Percentiles rank a stretch among this genome's conserved stretches.
phyloP scores from a whole-genome alignment of 1,140 invertebrate species.

The Drosophila sechellia region DNA sequence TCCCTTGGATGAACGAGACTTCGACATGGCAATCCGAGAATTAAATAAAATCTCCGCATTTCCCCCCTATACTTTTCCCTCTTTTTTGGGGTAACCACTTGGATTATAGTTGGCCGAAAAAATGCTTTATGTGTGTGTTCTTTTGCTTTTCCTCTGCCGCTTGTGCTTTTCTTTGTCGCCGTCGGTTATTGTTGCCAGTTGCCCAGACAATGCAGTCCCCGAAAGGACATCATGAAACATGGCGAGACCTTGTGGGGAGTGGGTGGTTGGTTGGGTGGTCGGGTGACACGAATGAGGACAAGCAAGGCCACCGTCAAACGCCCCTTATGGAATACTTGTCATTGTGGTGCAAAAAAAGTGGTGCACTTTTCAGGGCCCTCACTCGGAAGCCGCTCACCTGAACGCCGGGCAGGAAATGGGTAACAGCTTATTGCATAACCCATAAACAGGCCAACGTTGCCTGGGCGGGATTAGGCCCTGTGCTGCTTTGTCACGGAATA shows the following conservation, averaged over 20 bases:
- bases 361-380: slow-evolving; percentile 61
- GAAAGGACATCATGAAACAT: slow-evolving; percentile 57
- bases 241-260: slow-evolving; percentile 46
- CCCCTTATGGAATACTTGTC: slow-evolving; percentile 27
- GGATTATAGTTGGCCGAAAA: slow-evolving; percentile 67
- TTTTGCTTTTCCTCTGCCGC: slow-evolving; percentile 1
- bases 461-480: slow-evolving; percentile 32
- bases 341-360: slow-evolving; percentile 63
- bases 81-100: slow-evolving; percentile 49
- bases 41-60: slow-evolving; percentile 1
- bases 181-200: slow-evolving; percentile 54
- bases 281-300: slow-evolving; percentile 54
- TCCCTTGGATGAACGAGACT: background rate
- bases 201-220: slow-evolving; percentile 62
- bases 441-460: slow-evolving; percentile 48
- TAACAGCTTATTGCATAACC: slow-evolving; percentile 71
- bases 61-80: background rate
- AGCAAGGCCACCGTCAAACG: slow-evolving; percentile 59
- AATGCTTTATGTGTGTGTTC: slow-evolving; percentile 23
- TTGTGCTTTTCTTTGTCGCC: slow-evolving; percentile 48
- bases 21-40: too few relatives aligned
- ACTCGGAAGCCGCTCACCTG: slow-evolving; percentile 66
- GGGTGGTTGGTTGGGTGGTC: slow-evolving; percentile 3
- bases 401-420: slow-evolving; percentile 40
- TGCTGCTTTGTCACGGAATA: too few relatives aligned